Evolutionary conservation across 2,888 invertebrate species (phyloP), one percentile per base, ranked within the genome.

Genomic region (Orthonychiurus folsomi): DNA sequence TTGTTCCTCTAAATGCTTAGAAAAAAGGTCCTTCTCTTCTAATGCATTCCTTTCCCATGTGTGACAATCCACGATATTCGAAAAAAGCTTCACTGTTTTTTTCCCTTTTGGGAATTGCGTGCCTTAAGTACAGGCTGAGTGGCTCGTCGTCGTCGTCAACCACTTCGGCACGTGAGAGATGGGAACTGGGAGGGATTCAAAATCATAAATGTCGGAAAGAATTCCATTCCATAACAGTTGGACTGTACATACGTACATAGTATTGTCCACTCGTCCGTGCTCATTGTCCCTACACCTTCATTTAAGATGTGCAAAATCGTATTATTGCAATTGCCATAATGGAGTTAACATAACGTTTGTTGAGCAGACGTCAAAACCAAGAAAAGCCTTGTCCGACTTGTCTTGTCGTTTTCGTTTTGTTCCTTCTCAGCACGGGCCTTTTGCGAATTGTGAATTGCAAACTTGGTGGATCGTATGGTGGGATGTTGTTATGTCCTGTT

Each of bases 291-390:
- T 37, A 37, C 37, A 15, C 15, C 15, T 37, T 37, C 37, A 37
- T 37, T 37, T 37, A 37, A 37, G 15, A 37, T 37, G 9, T 37
- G 15, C 37, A 15, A 37, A 37, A 37, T 37, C 15, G 37, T 9
- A 37, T 5, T 37, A 37, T 37, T 9, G 15, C 37, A 5, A 37
- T 37, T 37, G 37, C 37, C 37, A 37, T 37, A 37, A 37, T 37
- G 37, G 37, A 37, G 37, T 37, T 37, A 37, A 37, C 37, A 37
- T 37, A 37, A 37, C 37, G 37, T 37, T 37, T 37, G 37, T 37
- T 37, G 37, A 37, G 37, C 37, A 37, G 9, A 9, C 37, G 9
- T 37, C 15, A 37, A 5, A 37, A 37, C 37, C 5, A 5, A 37
- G 37, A 9, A 15, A 15, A 37, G 37, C 9, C 37, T 37, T 37